phyloP scores from a whole-genome alignment of 2,113 vertebrate species.

The Nycticebus coucang region DNA sequence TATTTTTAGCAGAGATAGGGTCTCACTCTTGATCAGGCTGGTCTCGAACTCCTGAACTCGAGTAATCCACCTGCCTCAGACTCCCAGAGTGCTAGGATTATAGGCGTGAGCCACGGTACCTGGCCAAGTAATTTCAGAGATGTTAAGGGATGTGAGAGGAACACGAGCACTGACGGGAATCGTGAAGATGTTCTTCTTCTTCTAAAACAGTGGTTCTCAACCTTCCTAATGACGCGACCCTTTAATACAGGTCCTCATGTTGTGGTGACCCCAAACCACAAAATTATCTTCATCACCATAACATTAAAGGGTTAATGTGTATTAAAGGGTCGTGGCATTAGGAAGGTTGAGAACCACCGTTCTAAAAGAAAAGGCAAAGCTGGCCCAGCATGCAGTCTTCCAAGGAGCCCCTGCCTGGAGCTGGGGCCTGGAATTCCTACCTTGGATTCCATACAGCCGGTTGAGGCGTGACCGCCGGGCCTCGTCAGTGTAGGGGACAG shows the following conservation, averaged over 20 bases:
- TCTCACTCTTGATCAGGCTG: no score
- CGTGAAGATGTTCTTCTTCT: background rate
- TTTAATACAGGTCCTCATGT: no score
- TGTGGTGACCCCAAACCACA: no score
- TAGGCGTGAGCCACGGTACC: background rate
- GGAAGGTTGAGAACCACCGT: no score
- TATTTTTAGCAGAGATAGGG: no score
- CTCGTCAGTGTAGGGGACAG: constrained; percentile 94
- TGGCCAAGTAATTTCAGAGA: constrained; percentile 61
- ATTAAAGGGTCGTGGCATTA: no score
- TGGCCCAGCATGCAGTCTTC: background rate
- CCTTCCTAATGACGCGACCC: no score
- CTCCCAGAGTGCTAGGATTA: no score
- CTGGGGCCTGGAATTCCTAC: constrained; percentile 74
- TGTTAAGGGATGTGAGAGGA: constrained; percentile 33
- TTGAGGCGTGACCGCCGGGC: constrained; percentile 95
- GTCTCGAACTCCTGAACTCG: no score
- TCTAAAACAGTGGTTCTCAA: background rate
- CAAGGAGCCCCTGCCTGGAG: rapidly evolving
- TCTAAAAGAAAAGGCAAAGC: background rate
- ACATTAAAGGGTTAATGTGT: no score
- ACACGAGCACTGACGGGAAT: background rate
- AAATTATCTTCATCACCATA: no score
- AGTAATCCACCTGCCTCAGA: no score
- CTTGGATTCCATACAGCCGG: constrained; percentile 98